Conservation (phyloP, 1,140 invertebrate species). For the Bombus waltoni region DNA sequence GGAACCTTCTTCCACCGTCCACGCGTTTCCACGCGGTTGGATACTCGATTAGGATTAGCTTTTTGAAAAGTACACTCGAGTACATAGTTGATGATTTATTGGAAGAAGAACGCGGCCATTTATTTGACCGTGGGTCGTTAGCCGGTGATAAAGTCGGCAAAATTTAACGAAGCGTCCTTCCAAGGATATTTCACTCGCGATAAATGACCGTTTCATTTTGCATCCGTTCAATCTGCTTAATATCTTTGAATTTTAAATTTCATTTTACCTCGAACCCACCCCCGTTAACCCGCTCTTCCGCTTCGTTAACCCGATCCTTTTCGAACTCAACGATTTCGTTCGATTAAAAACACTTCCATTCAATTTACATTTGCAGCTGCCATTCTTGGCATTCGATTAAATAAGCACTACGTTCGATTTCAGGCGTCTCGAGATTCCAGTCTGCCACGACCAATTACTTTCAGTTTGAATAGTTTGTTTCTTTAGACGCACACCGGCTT, state of each 20-base stretch:
- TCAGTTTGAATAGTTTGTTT: neutral
- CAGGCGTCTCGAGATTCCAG: neutral
- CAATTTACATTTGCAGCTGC: neutral
- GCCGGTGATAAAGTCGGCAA: neutral
- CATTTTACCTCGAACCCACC: neutral
- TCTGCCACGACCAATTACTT: neutral
- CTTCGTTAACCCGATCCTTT: neutral
- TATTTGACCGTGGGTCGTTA: neutral
- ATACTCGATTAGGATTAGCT: neutral
- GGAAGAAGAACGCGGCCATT: neutral
- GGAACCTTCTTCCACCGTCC: neutral
- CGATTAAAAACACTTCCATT: neutral
- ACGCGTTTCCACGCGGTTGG: neutral
- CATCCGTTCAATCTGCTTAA: neutral
- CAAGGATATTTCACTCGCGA: neutral
- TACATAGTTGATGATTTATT: no score
- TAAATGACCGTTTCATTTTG: neutral
- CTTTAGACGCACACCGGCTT: neutral
- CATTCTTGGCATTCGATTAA: neutral
- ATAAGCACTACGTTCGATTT: neutral
- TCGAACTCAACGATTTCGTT: neutral
- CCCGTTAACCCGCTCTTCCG: neutral
- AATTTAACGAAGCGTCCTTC: neutral
- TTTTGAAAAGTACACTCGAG: neutral
- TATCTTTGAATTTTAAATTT: neutral